Base-by-base conservation (phyloP, 2,888 invertebrate genomes). In the Latheticus oryzae region DNA sequence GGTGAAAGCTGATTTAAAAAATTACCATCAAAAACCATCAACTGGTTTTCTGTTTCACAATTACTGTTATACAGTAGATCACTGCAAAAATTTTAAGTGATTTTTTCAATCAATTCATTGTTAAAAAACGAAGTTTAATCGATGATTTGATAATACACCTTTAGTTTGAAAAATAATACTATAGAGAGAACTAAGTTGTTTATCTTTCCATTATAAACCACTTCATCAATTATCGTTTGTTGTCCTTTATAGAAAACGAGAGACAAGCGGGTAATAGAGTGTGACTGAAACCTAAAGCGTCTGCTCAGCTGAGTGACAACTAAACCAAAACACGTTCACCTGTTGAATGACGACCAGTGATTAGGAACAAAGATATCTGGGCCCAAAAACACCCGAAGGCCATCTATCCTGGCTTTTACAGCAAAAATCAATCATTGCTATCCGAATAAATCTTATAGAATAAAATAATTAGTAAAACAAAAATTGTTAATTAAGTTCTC, bases 151-250 rank as follows among this genome's bases (percentile, higher is more conserved):
- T 40, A 58, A 45, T 53, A 43, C 50, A 38, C 45, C 51, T 42
- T 50, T 61, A n/a, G 59, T 61, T 63, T 63, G 61, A 58, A 59
- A 63, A 63, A 61, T 63, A 61, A 59, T 63, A 63, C 57, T 43
- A 47, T 48, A 30, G 43, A 55, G 54, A 53, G 53, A 63, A 56
- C 47, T 38, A 51, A 53, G 54, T 59, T 61, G 59, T 61, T 61
- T 63, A 63, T 61, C 61, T 60, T 50, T 58, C 58, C 58, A 60
- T 61, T 60, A 55, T 58, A 45, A 53, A 55, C 58, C 59, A 58
- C 55, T 63, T 58, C 63, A 63, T 63, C 63, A 63, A 61, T 60
- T 61, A 59, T 59, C 55, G 51, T 59, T 54, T 59, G 59, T 59
- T 59, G 59, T 59, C 50, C 50, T 55, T 45, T 58, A 30, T 26